phyloP scores from a whole-genome alignment of 2,797 vertebrate species.

The Eospalax fontanierii region DNA sequence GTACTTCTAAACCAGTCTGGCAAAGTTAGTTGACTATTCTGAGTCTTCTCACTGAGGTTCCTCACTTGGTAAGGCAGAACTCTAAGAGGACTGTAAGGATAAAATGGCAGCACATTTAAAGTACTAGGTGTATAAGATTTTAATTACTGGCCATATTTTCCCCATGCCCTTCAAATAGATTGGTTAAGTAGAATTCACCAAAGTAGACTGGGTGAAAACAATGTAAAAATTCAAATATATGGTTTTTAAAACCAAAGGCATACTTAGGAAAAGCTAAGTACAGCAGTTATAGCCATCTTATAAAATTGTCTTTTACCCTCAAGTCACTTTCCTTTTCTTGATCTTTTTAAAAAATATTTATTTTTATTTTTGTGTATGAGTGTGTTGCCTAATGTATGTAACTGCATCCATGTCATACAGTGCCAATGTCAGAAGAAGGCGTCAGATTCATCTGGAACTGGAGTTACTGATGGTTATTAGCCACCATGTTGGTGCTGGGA shows the following conservation, averaged over 20 bases:
- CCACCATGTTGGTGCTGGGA: no score
- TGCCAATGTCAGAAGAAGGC: no score
- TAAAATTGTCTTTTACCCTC: slow-evolving; percentile 30
- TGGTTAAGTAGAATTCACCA: slow-evolving; percentile 65
- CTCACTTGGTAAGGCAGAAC: slow-evolving; percentile 53
- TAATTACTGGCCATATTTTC: not conserved
- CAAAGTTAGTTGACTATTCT: not conserved
- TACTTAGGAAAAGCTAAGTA: slow-evolving; percentile 21
- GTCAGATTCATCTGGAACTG: no score
- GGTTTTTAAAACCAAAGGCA: slow-evolving; percentile 53
- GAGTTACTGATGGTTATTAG: no score
- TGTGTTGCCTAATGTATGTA: no score
- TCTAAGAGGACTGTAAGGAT: slow-evolving; percentile 11
- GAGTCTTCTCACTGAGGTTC: slow-evolving; percentile 6
- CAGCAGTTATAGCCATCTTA: slow-evolving; percentile 17
- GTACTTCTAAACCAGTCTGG: slow-evolving; percentile 33
- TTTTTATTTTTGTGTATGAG: no score
- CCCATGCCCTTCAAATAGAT: slow-evolving; percentile 61
- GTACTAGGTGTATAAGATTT: not conserved
- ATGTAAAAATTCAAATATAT: slow-evolving; percentile 48
- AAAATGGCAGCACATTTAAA: not conserved
- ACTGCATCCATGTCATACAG: no score
- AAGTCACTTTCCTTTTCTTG: slow-evolving; percentile 35
- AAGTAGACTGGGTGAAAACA: slow-evolving; percentile 62
- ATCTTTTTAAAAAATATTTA: no score